phyloP scores from a whole-genome alignment of 2,113 vertebrate genomes.

The Mastomys coucha region DNA sequence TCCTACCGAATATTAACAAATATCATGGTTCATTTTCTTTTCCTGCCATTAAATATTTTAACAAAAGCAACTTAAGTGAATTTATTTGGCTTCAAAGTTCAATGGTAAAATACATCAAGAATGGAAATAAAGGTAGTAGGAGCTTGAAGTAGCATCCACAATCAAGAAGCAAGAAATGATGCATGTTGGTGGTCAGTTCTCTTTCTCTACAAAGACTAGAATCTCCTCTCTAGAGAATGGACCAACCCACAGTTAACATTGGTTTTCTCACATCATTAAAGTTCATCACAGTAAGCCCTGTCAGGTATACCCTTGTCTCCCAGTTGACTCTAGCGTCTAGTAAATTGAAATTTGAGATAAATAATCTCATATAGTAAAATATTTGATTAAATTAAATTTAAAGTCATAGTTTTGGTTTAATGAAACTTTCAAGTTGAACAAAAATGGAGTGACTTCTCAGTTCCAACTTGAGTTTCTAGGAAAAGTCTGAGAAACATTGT shows the following conservation, averaged over 20 bases:
- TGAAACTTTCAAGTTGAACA: neutral
- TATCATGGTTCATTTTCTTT: neutral
- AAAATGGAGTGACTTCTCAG: neutral
- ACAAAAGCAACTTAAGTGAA: neutral
- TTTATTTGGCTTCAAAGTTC: neutral
- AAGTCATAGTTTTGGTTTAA: neutral
- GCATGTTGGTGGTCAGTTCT: neutral
- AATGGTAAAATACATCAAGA: neutral
- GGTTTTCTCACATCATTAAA: neutral
- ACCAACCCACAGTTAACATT: neutral
- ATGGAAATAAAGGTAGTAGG: neutral
- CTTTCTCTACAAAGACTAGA: no score
- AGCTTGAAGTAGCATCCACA: neutral
- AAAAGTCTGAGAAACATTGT: neutral
- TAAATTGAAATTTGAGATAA: neutral
- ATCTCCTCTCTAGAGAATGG: neutral
- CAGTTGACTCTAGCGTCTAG: neutral
- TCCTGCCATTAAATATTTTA: neutral
- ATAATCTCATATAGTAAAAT: neutral
- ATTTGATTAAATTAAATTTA: neutral
- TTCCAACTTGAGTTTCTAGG: neutral
- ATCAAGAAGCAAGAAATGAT: no score
- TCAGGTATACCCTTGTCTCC: neutral
- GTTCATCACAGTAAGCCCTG: fast-evolving
- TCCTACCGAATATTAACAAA: neutral